These are phyloP conservation scores for Tetropium fuscum DNA, from an alignment of 2,888 invertebrate genomes.

Conservation along the genomic window DNA sequence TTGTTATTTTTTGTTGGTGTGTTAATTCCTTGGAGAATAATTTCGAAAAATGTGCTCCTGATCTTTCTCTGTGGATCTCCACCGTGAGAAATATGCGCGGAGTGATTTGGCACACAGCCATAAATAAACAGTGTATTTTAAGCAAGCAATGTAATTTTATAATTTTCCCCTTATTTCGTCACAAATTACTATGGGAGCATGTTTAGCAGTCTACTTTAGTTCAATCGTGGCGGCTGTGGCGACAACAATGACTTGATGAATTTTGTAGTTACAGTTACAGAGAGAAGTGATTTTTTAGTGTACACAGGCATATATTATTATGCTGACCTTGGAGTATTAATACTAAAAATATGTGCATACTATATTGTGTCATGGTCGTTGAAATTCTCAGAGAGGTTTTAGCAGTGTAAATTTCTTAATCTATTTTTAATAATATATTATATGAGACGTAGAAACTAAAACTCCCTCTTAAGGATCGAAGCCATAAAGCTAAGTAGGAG, in stretches of 20 bases:
- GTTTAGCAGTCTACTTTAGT: slow-evolving; percentile 66
- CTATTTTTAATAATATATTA: slow-evolving; percentile 50
- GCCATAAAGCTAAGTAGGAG: slow-evolving; percentile 48
- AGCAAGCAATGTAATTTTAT: slow-evolving; percentile 68
- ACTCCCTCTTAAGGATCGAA: slow-evolving; percentile 26
- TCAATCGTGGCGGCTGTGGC: slow-evolving; percentile 61
- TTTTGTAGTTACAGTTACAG: background rate
- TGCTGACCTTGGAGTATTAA: background rate
- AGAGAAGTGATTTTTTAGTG: slow-evolving; percentile 7
- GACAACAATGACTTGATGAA: slow-evolving; percentile 56
- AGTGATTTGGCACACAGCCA: slow-evolving; percentile 58
- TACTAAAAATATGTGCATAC: slow-evolving; percentile 3
- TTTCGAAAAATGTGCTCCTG: background rate
- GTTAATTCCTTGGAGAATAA: no score
- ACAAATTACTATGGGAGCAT: slow-evolving; percentile 67
- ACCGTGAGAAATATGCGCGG: background rate
- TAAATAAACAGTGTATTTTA: slow-evolving; percentile 63
- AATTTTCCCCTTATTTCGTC: slow-evolving; percentile 69
- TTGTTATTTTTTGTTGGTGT: no score
- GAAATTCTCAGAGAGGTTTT: slow-evolving; percentile 3
- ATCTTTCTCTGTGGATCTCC: background rate
- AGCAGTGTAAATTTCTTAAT: slow-evolving; percentile 46
- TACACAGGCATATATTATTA: background rate
- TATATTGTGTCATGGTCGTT: background rate
- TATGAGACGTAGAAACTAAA: slow-evolving; percentile 29